These are phyloP conservation scores for Sebastes minor DNA, from an alignment of 2,797 vertebrate species.

Conservation along the genomic window DNA sequence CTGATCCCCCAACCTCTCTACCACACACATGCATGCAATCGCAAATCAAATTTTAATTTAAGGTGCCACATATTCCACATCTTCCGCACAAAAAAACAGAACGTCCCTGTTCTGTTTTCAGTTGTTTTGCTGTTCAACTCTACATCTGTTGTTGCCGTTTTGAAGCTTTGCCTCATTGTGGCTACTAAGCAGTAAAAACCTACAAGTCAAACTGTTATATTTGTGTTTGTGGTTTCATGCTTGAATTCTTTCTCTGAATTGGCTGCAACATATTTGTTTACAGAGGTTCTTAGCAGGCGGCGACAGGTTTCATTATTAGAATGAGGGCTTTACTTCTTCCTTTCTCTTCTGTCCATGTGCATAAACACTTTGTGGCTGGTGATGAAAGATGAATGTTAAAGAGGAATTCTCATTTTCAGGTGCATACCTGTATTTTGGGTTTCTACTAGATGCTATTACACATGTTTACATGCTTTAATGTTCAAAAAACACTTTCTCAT, in stretches of 20 bases:
- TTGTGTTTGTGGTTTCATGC: constrained; percentile 12
- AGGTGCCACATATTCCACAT: constrained; percentile 39
- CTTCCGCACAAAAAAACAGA: constrained; percentile 28
- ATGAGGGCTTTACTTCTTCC: constrained; percentile 8
- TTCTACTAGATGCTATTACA: neutral
- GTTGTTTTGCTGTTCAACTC: constrained; percentile 1
- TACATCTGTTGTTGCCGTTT: constrained; percentile 6
- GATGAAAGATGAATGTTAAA: constrained; percentile 25
- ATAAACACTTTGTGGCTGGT: constrained; percentile 24
- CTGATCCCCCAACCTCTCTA: constrained; percentile 15
- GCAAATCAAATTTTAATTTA: constrained; percentile 55
- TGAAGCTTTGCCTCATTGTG: neutral
- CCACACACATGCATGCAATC: constrained; percentile 1
- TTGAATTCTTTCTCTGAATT: constrained; percentile 17
- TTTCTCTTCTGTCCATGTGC: constrained; percentile 2
- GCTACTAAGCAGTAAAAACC: neutral
- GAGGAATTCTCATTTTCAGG: neutral
- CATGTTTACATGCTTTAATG: too few species aligned
- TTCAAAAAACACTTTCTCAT: too few species aligned
- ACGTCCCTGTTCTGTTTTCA: constrained; percentile 3
- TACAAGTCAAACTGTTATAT: constrained; percentile 15
- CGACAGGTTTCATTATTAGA: constrained; percentile 34
- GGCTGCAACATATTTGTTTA: constrained; percentile 26
- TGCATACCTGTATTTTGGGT: neutral
- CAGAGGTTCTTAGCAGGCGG: constrained; percentile 19